Percentiles rank a stretch among this genome's conserved stretches.
Evolutionary conservation across 2,797 vertebrate species (phyloP).

Genomic region (Podarcis siculus): DNA sequence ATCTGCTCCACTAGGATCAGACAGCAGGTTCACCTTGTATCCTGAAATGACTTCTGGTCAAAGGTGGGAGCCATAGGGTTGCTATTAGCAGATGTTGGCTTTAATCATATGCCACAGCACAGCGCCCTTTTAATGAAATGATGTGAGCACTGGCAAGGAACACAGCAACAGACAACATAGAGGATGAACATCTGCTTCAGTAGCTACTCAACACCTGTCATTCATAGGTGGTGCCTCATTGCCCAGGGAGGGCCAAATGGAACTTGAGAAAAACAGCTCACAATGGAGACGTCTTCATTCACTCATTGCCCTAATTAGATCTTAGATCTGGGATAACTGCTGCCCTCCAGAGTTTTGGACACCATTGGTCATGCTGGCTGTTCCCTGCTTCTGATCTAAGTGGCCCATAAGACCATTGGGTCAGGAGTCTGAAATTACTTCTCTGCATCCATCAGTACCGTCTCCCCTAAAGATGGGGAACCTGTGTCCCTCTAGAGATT

Average conservation of each 20-base stretch:
- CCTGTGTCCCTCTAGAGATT: too few species aligned
- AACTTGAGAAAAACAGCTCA: neutral
- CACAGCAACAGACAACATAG: neutral
- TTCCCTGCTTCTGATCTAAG: too few species aligned
- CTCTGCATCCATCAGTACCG: too few species aligned
- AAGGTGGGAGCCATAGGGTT: neutral
- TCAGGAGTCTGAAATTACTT: too few species aligned
- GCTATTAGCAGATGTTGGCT: neutral
- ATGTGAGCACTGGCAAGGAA: neutral
- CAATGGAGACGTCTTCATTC: neutral
- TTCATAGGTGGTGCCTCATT: neutral
- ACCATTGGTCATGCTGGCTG: too few species aligned
- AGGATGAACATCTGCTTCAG: neutral
- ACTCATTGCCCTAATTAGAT: neutral
- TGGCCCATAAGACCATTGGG: too few species aligned
- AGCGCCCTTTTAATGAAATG: neutral
- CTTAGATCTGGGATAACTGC: too few species aligned
- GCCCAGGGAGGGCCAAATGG: neutral
- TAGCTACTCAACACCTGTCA: neutral
- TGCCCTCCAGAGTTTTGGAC: too few species aligned
- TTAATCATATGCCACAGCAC: neutral
- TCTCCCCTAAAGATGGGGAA: too few species aligned
- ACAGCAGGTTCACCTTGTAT: neutral
- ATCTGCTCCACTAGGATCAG: too few species aligned
- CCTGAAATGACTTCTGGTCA: neutral